Conservation (phyloP, 2,888 invertebrate genomes). For the Empis stercorea region DNA sequence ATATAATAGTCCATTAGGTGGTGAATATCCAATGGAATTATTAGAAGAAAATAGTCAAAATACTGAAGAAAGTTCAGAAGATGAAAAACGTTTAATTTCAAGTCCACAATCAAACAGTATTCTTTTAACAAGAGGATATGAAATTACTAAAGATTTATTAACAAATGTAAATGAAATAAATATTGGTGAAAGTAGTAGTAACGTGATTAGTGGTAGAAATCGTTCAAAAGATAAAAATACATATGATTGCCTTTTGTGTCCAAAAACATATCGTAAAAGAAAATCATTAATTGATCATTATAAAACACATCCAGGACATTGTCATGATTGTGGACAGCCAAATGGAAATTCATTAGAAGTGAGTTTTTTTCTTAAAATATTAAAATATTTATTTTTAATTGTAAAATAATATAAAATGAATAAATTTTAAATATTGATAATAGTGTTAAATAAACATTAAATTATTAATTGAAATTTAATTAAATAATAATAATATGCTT, state of each 20-base stretch:
- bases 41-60: not conserved
- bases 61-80: not conserved
- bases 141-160: not conserved
- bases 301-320: slow-evolving; percentile 34
- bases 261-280: slow-evolving; percentile 33
- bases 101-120: not conserved
- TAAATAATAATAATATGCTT: not conserved
- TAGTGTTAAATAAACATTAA: too few species aligned
- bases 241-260: slow-evolving; percentile 31
- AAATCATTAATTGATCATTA: slow-evolving; percentile 35
- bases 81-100: not conserved
- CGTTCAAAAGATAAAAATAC: slow-evolving; percentile 21
- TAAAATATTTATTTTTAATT: too few species aligned
- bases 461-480: too few species aligned
- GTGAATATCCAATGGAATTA: not conserved
- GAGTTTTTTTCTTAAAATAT: too few species aligned
- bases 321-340: slow-evolving; percentile 34
- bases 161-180: not conserved
- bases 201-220: slow-evolving; percentile 5
- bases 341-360: slow-evolving; percentile 33
- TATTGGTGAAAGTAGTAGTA: not conserved
- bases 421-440: too few species aligned
- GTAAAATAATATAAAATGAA: too few species aligned
- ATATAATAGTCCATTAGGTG: too few species aligned
- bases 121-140: too few species aligned